Evolutionary conservation across 1,140 invertebrate genomes (phyloP).

Genomic region (Nasonia giraulti): DNA sequence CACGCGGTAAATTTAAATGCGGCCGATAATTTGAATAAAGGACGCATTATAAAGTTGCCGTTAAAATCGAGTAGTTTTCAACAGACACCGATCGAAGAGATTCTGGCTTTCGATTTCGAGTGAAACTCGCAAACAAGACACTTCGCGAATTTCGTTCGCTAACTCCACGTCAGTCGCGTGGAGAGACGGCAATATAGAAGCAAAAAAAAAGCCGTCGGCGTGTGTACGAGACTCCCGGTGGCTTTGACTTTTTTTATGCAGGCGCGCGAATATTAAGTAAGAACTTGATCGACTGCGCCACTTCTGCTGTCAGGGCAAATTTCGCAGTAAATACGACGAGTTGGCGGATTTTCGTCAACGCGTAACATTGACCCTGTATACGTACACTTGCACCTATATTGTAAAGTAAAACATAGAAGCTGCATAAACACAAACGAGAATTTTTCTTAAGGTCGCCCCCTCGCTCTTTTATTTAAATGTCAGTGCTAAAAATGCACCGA

Average conservation of each 20-base stretch:
- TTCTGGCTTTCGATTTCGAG: background rate
- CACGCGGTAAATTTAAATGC: no score
- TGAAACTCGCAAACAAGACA: background rate
- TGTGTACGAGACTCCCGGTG: background rate
- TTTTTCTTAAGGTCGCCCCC: no score
- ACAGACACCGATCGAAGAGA: background rate
- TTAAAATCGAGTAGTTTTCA: background rate
- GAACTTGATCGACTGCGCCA: background rate
- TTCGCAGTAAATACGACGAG: background rate
- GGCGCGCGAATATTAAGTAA: background rate
- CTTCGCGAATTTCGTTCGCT: background rate
- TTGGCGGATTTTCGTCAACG: no score
- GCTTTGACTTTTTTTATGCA: background rate
- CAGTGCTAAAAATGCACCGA: no score
- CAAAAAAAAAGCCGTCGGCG: background rate
- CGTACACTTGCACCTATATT: no score
- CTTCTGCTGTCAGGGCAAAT: no score
- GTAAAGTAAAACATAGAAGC: no score
- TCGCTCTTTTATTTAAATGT: no score
- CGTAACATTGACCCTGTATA: no score
- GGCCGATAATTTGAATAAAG: no score
- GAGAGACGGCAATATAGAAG: background rate
- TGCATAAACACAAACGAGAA: no score
- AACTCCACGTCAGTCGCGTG: background rate
- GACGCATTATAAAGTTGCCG: no score